A percentile compares a stretch with the other conserved stretches of the same genome.
Evolutionary conservation across 2,113 vertebrate genomes (phyloP).

Genomic region (Holacanthus passer): DNA sequence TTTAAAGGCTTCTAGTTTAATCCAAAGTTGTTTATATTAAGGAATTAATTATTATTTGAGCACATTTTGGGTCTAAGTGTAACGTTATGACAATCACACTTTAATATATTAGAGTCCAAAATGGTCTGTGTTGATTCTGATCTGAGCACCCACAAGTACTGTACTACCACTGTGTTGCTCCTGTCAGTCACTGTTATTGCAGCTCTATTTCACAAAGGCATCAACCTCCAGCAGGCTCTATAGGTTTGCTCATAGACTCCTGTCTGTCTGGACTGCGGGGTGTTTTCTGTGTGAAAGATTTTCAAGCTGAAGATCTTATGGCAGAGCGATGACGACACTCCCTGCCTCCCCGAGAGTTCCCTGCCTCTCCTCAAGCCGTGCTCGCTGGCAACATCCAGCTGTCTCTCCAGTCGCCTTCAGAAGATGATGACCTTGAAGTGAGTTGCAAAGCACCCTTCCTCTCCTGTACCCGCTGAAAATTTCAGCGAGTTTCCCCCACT

Average conservation of each 20-base stretch:
- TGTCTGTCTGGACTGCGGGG: background rate
- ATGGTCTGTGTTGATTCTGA: background rate
- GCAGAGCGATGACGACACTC: slow-evolving; percentile 28
- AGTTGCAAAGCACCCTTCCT: slow-evolving; percentile 22
- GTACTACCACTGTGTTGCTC: background rate
- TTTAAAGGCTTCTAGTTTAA: slow-evolving; percentile 11
- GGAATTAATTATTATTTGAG: background rate
- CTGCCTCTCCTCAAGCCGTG: slow-evolving; percentile 17
- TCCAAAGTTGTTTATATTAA: background rate
- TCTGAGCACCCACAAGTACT: background rate
- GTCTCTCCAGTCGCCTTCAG: slow-evolving; percentile 41
- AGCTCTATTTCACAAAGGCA: slow-evolving; percentile 6
- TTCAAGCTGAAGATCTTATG: slow-evolving; percentile 23
- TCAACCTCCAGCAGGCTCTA: background rate
- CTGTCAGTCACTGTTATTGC: background rate
- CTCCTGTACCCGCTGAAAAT: slow-evolving; percentile 26
- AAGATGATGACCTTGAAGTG: slow-evolving; percentile 65
- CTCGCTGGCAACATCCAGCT: slow-evolving; percentile 51
- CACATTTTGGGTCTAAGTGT: background rate
- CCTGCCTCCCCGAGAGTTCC: slow-evolving; percentile 26
- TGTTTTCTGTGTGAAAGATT: slow-evolving; percentile 28
- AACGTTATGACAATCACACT: background rate
- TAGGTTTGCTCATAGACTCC: slow-evolving; percentile 1
- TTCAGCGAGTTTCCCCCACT: slow-evolving; percentile 16
- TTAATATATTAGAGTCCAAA: background rate